phyloP scores from a whole-genome alignment of 2,113 vertebrate species.

The Tyto alba region DNA sequence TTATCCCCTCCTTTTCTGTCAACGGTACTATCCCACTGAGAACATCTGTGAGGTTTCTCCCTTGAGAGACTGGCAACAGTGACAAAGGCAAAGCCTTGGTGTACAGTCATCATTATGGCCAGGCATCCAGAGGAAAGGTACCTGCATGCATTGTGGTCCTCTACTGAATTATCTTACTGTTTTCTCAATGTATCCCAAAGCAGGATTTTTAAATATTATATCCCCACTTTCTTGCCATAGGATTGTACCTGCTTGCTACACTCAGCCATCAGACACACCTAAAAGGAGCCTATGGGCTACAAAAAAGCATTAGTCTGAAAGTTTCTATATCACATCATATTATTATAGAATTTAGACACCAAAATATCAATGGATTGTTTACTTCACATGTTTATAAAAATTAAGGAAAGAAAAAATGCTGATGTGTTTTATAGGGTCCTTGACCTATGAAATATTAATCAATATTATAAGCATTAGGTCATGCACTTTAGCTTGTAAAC shows the following conservation, averaged over 20 bases:
- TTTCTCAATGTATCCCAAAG: neutral
- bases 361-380: neutral
- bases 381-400: neutral
- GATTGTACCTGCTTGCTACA: neutral
- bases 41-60: neutral
- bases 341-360: neutral
- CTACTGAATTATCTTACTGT: neutral
- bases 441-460: neutral
- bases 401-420: neutral
- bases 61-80: neutral
- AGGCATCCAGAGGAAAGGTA: neutral
- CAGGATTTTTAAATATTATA: neutral
- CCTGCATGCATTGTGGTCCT: neutral
- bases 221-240: no score
- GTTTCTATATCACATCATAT: neutral
- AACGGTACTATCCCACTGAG: neutral
- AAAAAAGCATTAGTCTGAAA: neutral
- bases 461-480: neutral
- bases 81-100: neutral
- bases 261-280: neutral
- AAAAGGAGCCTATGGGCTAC: neutral
- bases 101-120: neutral
- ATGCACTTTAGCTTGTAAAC: neutral
- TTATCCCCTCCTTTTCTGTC: neutral
- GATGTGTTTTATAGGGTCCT: neutral